Percentiles rank a stretch among this genome's conserved stretches.
phyloP scores from a whole-genome alignment of 2,113 vertebrate genomes.

The Pelecanoides urinatrix region DNA sequence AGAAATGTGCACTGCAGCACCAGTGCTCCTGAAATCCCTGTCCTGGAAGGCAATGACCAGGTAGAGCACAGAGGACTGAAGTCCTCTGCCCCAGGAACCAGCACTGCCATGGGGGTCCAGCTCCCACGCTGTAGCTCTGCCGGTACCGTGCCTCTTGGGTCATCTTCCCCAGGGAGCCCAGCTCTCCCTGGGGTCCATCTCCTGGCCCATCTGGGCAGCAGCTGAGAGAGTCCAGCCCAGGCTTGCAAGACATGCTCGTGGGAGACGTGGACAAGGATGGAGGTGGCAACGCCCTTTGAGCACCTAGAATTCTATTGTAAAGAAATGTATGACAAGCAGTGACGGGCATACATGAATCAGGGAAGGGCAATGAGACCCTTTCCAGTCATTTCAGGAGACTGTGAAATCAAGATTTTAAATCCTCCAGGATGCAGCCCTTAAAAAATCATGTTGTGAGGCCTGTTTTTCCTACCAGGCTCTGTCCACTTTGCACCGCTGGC shows the following conservation, averaged over 20 bases:
- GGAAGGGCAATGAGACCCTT: background rate
- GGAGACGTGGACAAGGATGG: background rate
- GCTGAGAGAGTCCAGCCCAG: background rate
- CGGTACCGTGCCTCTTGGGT: rapidly evolving
- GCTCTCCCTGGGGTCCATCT: background rate
- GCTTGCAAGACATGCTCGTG: background rate
- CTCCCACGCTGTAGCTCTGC: rapidly evolving
- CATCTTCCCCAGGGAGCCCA: background rate
- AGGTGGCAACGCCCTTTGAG: background rate
- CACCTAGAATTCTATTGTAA: background rate
- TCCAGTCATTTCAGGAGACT: background rate
- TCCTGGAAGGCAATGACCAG: rapidly evolving
- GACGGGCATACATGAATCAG: background rate
- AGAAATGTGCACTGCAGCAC: background rate
- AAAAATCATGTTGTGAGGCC: background rate
- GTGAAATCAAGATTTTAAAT: background rate
- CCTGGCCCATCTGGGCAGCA: background rate
- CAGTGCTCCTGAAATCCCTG: background rate
- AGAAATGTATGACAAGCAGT: background rate
- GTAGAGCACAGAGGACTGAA: background rate
- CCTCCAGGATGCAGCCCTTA: background rate
- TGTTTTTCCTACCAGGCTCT: background rate
- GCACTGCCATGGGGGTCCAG: background rate
- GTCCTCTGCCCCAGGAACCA: background rate
- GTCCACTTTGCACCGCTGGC: background rate